Percentiles rank a stretch among this genome's conserved stretches.
These are phyloP conservation scores for Dicrostonyx torquatus DNA, from an alignment of 2,797 vertebrate genomes.

Conservation along the genomic window DNA sequence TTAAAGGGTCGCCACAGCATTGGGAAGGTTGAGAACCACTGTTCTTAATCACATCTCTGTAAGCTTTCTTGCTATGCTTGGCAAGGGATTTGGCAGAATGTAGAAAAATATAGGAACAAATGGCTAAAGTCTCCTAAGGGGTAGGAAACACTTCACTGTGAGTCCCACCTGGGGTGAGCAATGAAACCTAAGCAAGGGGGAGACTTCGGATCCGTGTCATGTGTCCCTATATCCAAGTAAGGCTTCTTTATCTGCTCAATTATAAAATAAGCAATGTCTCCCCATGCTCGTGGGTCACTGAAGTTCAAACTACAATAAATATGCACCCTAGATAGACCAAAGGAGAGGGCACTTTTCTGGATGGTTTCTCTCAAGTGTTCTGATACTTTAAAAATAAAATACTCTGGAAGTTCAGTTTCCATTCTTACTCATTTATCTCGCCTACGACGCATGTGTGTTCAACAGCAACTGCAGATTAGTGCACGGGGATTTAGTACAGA, in stretches of 20 bases:
- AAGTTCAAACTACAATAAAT: not conserved
- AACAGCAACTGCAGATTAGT: not conserved
- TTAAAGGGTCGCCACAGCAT: not conserved
- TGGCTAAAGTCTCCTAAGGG: not conserved
- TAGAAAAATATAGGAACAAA: not conserved
- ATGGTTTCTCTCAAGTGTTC: not conserved
- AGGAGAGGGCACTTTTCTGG: not conserved
- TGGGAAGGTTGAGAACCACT: not conserved
- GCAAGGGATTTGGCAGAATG: not conserved
- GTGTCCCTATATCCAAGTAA: not conserved
- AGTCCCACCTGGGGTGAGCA: not conserved
- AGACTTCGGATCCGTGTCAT: not conserved
- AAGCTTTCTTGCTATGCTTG: not conserved
- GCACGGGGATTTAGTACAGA: slow-evolving; percentile 6
- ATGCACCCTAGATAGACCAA: not conserved
- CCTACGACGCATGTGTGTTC: not conserved
- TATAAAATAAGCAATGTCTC: not conserved
- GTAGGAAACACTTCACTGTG: not conserved
- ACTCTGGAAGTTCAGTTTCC: not conserved
- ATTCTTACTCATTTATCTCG: not conserved
- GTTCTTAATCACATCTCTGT: not conserved
- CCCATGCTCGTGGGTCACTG: not conserved
- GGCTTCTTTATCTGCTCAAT: too few relatives aligned
- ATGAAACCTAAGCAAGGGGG: not conserved
- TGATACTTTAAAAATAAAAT: not conserved